Conservation (phyloP, 2,888 invertebrate species). For the Druceiella hillmani region DNA sequence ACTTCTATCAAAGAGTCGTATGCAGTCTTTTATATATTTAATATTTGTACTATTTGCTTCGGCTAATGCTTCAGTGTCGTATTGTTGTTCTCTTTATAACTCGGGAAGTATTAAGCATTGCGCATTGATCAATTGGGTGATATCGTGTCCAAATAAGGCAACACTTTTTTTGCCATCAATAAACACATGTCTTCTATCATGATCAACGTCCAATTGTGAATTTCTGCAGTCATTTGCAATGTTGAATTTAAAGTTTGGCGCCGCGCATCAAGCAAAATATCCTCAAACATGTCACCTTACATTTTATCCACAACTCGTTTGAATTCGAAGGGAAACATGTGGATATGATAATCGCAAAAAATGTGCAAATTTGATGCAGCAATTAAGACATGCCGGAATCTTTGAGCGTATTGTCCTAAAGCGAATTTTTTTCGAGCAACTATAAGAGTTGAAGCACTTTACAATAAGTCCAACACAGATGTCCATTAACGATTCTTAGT, state of each 20-base stretch:
- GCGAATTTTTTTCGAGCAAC: no score
- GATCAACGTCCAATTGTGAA: constrained; percentile 1
- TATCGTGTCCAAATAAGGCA: background rate
- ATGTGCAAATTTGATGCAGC: constrained; percentile 1
- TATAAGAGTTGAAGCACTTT: background rate
- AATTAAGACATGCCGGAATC: no score
- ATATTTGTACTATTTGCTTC: no score
- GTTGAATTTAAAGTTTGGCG: no score
- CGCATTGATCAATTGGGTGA: no score
- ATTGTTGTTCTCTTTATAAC: no score
- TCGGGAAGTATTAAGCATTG: background rate
- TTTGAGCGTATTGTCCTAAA: no score
- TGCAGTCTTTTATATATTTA: background rate
- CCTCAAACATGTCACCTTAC: no score
- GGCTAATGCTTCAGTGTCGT: no score
- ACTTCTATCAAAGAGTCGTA: constrained; percentile 1
- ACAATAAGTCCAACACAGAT: background rate
- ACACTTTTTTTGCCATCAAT: background rate
- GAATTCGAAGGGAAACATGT: constrained; percentile 1
- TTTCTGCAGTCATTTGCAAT: constrained; percentile 1
- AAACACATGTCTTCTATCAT: background rate
- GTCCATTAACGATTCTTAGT: no score
- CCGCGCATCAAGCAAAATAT: no score
- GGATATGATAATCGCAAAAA: constrained; percentile 1
- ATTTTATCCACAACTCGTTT: background rate